Evolutionary conservation across 2,797 vertebrate genomes (phyloP).

Genomic region (Hozukius guyotensis): DNA sequence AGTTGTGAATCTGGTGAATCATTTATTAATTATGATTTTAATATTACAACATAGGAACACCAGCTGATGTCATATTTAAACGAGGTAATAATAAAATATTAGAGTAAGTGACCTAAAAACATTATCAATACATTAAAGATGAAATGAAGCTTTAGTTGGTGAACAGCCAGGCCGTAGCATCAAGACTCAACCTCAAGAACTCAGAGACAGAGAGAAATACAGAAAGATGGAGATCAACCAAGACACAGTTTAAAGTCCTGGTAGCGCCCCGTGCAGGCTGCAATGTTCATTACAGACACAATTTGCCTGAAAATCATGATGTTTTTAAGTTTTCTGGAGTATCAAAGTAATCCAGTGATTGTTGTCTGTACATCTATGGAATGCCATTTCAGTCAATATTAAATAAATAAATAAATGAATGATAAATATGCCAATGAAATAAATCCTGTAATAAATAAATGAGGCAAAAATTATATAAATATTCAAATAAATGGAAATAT

Average conservation of each 20-base stretch:
- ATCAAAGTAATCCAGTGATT: background rate
- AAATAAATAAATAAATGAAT: too few species aligned
- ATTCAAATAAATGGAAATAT: too few species aligned
- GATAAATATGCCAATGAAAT: too few species aligned
- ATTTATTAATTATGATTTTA: background rate
- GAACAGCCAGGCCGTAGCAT: background rate
- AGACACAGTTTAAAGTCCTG: background rate
- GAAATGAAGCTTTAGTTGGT: background rate
- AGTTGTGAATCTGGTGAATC: background rate
- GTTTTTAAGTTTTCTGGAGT: background rate
- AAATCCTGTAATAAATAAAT: too few species aligned
- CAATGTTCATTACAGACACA: background rate
- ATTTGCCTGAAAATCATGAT: background rate
- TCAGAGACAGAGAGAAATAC: background rate
- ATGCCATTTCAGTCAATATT: too few species aligned
- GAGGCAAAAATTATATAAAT: too few species aligned
- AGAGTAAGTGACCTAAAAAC: constrained; percentile 3
- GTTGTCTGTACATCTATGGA: background rate
- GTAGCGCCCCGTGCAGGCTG: background rate
- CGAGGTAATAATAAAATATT: background rate
- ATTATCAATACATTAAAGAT: background rate
- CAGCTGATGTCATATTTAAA: background rate
- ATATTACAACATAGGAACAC: background rate
- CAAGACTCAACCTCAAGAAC: background rate
- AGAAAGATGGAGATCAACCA: background rate